These are phyloP conservation scores for Drosophila equinoxialis DNA, from an alignment of 1,140 invertebrate genomes.

Conservation along the genomic window DNA sequence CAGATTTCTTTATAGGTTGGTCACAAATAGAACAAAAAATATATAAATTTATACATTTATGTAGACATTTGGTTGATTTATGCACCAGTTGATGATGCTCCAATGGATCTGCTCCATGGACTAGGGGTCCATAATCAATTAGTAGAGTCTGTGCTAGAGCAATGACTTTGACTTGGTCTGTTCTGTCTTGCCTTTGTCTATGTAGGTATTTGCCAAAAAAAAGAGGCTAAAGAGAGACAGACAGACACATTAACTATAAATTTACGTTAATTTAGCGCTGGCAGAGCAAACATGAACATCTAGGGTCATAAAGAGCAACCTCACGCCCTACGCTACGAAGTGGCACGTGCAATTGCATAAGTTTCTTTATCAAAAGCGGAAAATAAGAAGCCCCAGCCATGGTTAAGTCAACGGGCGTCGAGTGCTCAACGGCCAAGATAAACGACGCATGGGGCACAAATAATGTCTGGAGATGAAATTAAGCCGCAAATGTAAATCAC, in stretches of 20 bases:
- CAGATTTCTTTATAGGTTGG: conserved; percentile 34
- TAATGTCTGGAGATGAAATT: conserved; percentile 81
- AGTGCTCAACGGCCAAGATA: conserved; percentile 76
- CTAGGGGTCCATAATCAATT: conserved; percentile 69
- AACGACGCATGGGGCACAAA: conserved; percentile 73
- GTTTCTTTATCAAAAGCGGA: conserved; percentile 58
- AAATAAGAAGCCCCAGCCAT: neutral
- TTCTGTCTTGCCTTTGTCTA: conserved; percentile 12
- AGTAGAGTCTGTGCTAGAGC: conserved; percentile 31
- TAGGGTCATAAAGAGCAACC: conserved; percentile 65
- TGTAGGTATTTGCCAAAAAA: conserved; percentile 3
- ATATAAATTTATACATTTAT: conserved; percentile 76
- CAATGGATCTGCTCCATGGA: conserved; percentile 51
- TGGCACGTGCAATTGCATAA: conserved; percentile 78
- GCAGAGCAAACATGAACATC: conserved; percentile 23
- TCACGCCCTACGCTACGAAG: conserved; percentile 49
- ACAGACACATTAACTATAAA: conserved; percentile 80
- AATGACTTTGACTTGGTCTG: conserved; percentile 12
- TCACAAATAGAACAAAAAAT: conserved; percentile 39
- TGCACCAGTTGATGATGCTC: conserved; percentile 75
- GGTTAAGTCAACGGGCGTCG: conserved; percentile 38
- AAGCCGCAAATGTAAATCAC: conserved; percentile 81
- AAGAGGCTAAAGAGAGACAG: conserved; percentile 15
- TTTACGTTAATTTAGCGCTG: conserved; percentile 75
- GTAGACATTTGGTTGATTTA: conserved; percentile 71